Evolutionary conservation across 2,797 vertebrate species (phyloP).

Genomic region (Pogoniulus pusillus): DNA sequence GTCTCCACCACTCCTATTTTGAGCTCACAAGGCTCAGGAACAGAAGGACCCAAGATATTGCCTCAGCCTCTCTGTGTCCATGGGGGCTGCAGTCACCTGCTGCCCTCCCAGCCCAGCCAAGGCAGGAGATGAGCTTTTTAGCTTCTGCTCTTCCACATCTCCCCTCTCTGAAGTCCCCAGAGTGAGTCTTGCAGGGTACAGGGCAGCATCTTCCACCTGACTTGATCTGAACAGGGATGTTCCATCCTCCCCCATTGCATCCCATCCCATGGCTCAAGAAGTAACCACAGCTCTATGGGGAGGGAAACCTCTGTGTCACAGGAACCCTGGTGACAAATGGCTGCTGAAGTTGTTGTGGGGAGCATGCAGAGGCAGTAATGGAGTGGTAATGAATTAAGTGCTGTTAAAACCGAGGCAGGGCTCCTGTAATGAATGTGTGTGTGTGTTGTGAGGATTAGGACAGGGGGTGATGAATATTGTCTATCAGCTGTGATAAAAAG

Average conservation of each 20-base stretch:
- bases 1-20: accelerated
- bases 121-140: not conserved
- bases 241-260: not conserved
- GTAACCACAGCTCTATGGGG: accelerated
- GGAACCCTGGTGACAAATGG: not conserved
- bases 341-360: not conserved
- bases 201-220: not conserved
- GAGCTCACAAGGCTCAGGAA: accelerated
- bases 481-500: slow-evolving; percentile 49
- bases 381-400: not conserved
- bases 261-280: not conserved
- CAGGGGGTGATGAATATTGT: slow-evolving; percentile 15
- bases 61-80: not conserved
- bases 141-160: not conserved
- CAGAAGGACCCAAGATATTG: not conserved
- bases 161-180: accelerated
- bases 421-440: not conserved
- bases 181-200: not conserved
- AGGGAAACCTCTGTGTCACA: accelerated
- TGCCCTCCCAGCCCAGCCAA: accelerated
- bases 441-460: not conserved
- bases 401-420: not conserved
- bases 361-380: not conserved
- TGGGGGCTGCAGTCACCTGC: accelerated
- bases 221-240: accelerated